These are phyloP conservation scores for Daktulosphaira vitifoliae DNA, from an alignment of 1,140 invertebrate genomes.

Conservation along the genomic window DNA sequence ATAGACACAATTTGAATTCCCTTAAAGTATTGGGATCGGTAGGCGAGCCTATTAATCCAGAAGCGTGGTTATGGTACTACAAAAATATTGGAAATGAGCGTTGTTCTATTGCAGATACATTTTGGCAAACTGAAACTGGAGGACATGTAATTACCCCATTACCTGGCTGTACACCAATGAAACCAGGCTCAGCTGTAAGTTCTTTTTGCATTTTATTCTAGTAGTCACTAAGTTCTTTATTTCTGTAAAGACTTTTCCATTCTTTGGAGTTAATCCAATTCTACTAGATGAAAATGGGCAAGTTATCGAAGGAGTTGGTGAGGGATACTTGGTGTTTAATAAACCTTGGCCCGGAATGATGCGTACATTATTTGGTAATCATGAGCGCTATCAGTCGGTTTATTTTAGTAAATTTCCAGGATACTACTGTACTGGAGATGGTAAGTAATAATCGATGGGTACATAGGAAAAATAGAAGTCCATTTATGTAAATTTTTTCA, in stretches of 20 bases:
- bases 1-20: constrained; percentile 46
- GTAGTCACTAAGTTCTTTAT: constrained; percentile 26
- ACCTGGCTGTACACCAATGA: constrained; percentile 89
- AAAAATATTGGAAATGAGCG: constrained; percentile 68
- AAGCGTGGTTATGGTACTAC: constrained; percentile 98
- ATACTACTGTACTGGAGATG: constrained; percentile 95
- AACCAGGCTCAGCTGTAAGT: constrained; percentile 90
- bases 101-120: constrained; percentile 93
- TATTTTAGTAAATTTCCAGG: constrained; percentile 95
- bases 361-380: constrained; percentile 85
- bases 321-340: constrained; percentile 89
- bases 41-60: constrained; percentile 94
- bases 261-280: constrained; percentile 87
- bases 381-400: constrained; percentile 83
- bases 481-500: no score
- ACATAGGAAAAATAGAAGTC: no score
- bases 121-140: constrained; percentile 99
- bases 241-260: constrained; percentile 77
- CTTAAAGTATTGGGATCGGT: constrained; percentile 86
- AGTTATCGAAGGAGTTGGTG: constrained; percentile 76
- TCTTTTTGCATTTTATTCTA: neutral
- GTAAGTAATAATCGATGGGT: no score
- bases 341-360: constrained; percentile 96
- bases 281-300: constrained; percentile 81
- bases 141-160: constrained; percentile 89